A percentile compares a stretch with the other conserved stretches of the same genome.
Conservation (phyloP, 1,140 invertebrate genomes). For the Spodoptera litura region DNA sequence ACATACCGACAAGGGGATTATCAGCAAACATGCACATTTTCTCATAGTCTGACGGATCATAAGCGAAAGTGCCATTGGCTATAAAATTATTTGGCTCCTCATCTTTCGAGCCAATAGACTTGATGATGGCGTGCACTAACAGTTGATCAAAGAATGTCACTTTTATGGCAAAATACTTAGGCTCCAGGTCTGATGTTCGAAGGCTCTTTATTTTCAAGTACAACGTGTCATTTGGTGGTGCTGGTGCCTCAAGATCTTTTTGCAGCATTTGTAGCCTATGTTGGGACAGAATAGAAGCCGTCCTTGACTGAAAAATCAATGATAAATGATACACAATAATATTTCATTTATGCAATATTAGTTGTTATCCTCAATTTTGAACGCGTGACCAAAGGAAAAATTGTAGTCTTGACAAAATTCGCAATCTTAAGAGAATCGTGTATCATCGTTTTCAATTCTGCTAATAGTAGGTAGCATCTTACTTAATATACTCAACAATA, state of each 20-base stretch:
- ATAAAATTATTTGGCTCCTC: conserved; percentile 42
- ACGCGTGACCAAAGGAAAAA: no score
- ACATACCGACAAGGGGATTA: conserved; percentile 68
- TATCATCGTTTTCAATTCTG: no score
- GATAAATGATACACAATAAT: no score
- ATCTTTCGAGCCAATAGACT: conserved; percentile 56
- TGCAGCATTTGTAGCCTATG: no score
- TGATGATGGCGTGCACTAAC: conserved; percentile 62
- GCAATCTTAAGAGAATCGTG: no score
- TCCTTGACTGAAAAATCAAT: no score
- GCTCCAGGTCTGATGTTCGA: conserved; percentile 58
- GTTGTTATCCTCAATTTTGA: no score
- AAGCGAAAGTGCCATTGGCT: conserved; percentile 64
- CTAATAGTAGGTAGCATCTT: no score
- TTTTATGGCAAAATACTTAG: conserved; percentile 61
- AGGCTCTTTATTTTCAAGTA: conserved; percentile 61
- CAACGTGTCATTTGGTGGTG: conserved; percentile 61
- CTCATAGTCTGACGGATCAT: conserved; percentile 76
- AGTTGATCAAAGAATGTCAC: conserved; percentile 69
- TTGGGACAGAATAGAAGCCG: no score
- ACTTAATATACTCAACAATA: no score
- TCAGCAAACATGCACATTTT: conserved; percentile 75
- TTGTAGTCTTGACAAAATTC: no score
- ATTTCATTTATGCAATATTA: no score
- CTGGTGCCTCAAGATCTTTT: background rate